These are phyloP conservation scores for Salticus scenicus DNA, from an alignment of 2,888 invertebrate species.

Conservation along the genomic window DNA sequence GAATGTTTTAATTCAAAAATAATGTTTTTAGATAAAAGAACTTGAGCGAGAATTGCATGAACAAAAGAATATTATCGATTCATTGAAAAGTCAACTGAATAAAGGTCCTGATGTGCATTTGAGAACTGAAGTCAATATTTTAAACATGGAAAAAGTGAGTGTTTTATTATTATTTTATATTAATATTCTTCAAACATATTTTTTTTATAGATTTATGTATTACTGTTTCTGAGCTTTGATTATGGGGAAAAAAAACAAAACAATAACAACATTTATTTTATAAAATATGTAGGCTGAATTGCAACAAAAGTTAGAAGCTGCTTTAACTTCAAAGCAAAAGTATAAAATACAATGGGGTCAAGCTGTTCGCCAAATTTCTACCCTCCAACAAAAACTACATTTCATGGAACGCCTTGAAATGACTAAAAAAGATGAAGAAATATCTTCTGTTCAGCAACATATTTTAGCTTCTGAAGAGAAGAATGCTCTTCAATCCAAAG, in stretches of 20 bases:
- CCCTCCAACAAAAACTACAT: constrained; percentile 53
- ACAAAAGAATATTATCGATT: constrained; percentile 31
- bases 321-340: constrained; percentile 76
- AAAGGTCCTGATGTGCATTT: constrained; percentile 62
- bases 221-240: too few relatives aligned
- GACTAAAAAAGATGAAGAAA: constrained; percentile 47
- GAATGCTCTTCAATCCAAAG: constrained; percentile 32
- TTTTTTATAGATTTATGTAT: background rate
- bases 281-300: constrained; percentile 35
- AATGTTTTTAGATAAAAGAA: constrained; percentile 44
- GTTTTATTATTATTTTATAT: background rate
- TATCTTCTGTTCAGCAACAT: constrained; percentile 43
- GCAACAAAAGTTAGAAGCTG: constrained; percentile 75
- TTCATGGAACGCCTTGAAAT: constrained; percentile 49
- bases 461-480: constrained; percentile 47
- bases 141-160: constrained; percentile 63
- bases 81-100: constrained; percentile 43
- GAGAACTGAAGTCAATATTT: constrained; percentile 61
- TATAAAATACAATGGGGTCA: constrained; percentile 77
- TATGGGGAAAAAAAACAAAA: too few relatives aligned
- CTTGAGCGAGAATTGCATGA: constrained; percentile 53
- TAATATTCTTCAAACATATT: background rate
- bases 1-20: too few relatives aligned
- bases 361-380: constrained; percentile 76
- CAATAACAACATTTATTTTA: too few relatives aligned